A percentile compares a stretch with the other conserved stretches of the same genome.
Evolutionary conservation across 2,888 invertebrate species (phyloP).

Genomic region (Noctuana brunneofusca): DNA sequence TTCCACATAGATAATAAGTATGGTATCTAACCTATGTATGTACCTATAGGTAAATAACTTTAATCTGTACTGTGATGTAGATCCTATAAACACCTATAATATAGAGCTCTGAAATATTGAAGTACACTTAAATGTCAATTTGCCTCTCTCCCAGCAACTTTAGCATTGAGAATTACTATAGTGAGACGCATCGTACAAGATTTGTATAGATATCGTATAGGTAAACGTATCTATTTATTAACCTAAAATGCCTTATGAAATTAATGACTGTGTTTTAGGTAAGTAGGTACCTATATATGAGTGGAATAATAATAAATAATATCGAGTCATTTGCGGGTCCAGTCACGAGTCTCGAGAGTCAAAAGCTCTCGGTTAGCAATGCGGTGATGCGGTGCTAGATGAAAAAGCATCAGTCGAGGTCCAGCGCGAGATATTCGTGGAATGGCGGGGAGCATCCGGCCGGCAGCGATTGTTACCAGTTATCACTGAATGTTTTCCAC

Average conservation of each 20-base stretch:
- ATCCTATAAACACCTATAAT: conserved; percentile 10
- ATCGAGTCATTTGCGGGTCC: conserved; percentile 45
- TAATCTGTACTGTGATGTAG: too few species aligned
- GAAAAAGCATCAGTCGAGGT: conserved; percentile 76
- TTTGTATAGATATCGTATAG: too few species aligned
- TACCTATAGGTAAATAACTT: too few species aligned
- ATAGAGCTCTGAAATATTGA: conserved; percentile 7
- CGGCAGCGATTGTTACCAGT: conserved; percentile 82
- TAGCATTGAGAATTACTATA: conserved; percentile 29
- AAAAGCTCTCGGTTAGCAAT: conserved; percentile 53
- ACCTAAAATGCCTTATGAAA: too few species aligned
- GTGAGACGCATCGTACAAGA: conserved; percentile 15
- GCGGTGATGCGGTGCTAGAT: conserved; percentile 65
- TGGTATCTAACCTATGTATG: too few species aligned
- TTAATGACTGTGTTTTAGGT: too few species aligned
- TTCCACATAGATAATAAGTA: too few species aligned
- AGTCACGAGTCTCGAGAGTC: conserved; percentile 51
- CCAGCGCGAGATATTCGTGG: conserved; percentile 75
- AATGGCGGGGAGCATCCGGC: conserved; percentile 80
- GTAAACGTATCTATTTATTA: too few species aligned
- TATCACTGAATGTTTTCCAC: conserved; percentile 83
- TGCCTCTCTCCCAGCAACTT: conserved; percentile 32
- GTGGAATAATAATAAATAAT: conserved; percentile 38
- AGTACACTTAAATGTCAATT: conserved; percentile 28
- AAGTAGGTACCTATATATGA: too few species aligned